These are phyloP conservation scores for Drosophila ogumai DNA, from an alignment of 1,140 invertebrate genomes.

Conservation along the genomic window DNA sequence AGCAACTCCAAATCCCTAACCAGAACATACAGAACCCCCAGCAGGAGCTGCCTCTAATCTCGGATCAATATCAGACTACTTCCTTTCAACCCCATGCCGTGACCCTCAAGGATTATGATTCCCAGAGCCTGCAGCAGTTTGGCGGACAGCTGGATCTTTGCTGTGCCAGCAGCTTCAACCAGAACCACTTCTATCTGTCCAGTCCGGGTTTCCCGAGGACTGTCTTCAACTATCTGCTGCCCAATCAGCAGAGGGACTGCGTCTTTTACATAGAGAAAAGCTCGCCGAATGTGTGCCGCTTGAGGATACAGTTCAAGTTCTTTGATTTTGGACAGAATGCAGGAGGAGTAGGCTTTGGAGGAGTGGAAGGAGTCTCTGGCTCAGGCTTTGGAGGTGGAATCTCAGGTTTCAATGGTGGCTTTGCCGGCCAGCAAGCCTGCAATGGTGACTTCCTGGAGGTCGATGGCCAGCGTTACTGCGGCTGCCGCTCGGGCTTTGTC, in stretches of 20 bases:
- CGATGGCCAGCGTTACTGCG: conserved; percentile 86
- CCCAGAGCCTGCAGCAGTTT: conserved; percentile 61
- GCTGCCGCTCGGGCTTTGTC: conserved; percentile 86
- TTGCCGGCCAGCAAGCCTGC: conserved; percentile 64
- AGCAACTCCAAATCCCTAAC: conserved; percentile 12
- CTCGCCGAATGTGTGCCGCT: conserved; percentile 85
- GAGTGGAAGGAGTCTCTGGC: conserved; percentile 2
- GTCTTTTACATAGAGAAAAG: conserved; percentile 85
- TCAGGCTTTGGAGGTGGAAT: neutral
- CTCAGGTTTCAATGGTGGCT: neutral
- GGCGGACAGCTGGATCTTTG: conserved; percentile 75
- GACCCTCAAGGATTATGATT: conserved; percentile 69
- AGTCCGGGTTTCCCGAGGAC: conserved; percentile 87
- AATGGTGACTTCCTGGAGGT: conserved; percentile 86
- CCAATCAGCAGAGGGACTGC: conserved; percentile 84
- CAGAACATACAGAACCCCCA: conserved; percentile 19
- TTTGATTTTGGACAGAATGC: conserved; percentile 85
- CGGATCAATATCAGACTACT: conserved; percentile 64
- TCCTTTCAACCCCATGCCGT: conserved; percentile 55
- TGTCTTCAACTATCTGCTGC: conserved; percentile 67
- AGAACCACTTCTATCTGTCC: conserved; percentile 85
- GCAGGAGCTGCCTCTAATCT: conserved; percentile 58
- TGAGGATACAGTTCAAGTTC: conserved; percentile 86
- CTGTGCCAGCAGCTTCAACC: conserved; percentile 85
- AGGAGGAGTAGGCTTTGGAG: conserved; percentile 13